Base-by-base conservation (phyloP, 2,888 invertebrate genomes). In the Andrena minutula region DNA sequence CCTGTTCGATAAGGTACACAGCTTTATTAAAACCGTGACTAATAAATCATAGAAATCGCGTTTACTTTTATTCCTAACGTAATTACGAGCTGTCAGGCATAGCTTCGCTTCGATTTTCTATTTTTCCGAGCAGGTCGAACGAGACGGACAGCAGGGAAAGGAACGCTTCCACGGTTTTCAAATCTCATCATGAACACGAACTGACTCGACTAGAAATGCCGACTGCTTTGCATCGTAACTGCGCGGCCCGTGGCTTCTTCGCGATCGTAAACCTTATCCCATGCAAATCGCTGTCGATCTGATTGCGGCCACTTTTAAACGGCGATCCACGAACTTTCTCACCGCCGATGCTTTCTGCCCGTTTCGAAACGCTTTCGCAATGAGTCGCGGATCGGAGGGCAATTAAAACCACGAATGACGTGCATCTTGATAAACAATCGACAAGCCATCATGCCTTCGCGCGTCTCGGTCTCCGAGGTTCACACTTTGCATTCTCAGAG, bases 161-260 rank as follows among this genome's bases (percentile, higher is more conserved):
- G 32, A 51, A 53, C 47, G 60, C 65, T 56, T 68, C 63, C 35
- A 72, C 32, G 63, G 26, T 66, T 66, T 79, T 68, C 66, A 47
- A 79, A 79, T 72, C 71, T 56, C 56, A 30, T 68, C 60, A 47
- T 20, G 60, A 70, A 30, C 26, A 66, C 51, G 74, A 75, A 65
- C 30, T 26, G 61, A 58, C 51, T 47, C 71, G 68, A 23, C 53
- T 30, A 63, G 58, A 75, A 56, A 85, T 72, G 56, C 56, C 20
- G n/a, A 23, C 47, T 72, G 61, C 6, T 79, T 80, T 63, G 72
- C 79, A 68, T 72, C 32, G 49, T 75, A 82, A 82, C 51, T 63
- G 72, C 68, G 49, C 63, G 8, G 8, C 4, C 41, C 26, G 35
- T 65, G 35, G 82, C n/a, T 75, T 70, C 69, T 20, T 71, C 41